phyloP scores from a whole-genome alignment of 2,113 vertebrate genomes.

The Dipodomys spectabilis region DNA sequence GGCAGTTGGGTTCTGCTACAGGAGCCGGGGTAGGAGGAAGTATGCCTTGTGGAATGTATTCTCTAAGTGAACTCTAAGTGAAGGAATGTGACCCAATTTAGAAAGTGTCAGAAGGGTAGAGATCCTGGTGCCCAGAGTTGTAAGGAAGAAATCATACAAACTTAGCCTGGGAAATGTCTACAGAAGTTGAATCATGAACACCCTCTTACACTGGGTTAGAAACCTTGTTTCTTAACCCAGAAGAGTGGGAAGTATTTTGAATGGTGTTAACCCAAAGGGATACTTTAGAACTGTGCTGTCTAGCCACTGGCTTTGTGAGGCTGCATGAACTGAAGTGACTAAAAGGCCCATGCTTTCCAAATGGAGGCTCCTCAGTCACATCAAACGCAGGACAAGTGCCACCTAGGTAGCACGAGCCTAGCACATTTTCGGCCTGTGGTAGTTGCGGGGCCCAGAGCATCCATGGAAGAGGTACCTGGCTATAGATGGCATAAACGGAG shows the following conservation, averaged over 20 bases:
- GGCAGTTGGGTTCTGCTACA: too few relatives aligned
- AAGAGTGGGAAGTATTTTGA: background rate
- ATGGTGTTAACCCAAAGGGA: too few relatives aligned
- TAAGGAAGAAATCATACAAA: background rate
- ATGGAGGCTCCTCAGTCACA: background rate
- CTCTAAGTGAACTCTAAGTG: background rate
- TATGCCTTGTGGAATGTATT: rapidly evolving
- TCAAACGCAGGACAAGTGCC: background rate
- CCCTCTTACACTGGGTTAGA: background rate
- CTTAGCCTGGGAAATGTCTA: rapidly evolving
- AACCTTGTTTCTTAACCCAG: background rate
- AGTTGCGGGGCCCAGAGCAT: background rate
- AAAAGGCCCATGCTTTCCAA: background rate
- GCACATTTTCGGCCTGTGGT: rapidly evolving
- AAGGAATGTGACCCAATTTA: background rate
- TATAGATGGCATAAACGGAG: background rate
- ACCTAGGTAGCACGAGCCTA: rapidly evolving
- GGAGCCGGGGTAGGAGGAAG: rapidly evolving
- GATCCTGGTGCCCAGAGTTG: background rate
- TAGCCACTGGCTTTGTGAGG: background rate
- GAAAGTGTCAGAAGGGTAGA: background rate
- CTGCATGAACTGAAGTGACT: background rate
- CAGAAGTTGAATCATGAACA: rapidly evolving
- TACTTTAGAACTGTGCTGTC: background rate
- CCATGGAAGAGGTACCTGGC: background rate